phyloP scores from a whole-genome alignment of 2,113 vertebrate species.

The Rhodinocichla rosea region DNA sequence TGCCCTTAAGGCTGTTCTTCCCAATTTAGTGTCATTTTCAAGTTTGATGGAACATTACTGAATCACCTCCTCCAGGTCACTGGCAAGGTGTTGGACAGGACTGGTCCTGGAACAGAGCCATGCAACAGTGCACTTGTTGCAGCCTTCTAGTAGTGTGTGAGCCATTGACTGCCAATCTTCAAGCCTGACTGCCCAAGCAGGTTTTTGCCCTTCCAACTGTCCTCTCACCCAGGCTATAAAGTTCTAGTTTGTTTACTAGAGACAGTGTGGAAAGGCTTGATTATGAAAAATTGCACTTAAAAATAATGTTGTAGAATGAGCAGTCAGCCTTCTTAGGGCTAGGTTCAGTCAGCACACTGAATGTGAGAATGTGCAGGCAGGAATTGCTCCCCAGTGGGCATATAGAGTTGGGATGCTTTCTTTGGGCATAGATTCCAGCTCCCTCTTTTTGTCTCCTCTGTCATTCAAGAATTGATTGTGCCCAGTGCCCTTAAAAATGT shows the following conservation, averaged over 20 bases:
- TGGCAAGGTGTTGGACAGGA: neutral
- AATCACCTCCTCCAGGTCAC: neutral
- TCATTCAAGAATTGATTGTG: neutral
- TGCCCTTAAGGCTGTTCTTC: neutral
- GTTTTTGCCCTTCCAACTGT: neutral
- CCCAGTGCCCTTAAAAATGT: neutral
- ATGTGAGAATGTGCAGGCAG: neutral
- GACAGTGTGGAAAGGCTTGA: neutral
- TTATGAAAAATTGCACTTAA: neutral
- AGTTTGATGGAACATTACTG: neutral
- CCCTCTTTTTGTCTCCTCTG: neutral
- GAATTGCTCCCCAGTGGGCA: neutral
- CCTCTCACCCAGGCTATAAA: neutral
- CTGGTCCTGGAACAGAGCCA: neutral
- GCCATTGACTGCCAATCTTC: neutral
- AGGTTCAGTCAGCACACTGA: neutral
- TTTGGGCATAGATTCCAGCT: neutral
- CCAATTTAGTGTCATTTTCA: neutral
- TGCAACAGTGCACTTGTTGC: neutral
- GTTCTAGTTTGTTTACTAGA: neutral
- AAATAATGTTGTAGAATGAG: neutral
- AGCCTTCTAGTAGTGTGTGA: neutral
- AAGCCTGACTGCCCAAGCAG: neutral
- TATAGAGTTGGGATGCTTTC: neutral
- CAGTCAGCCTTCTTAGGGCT: neutral